Base-by-base conservation (phyloP, 2,797 vertebrate species). In the Bradypus variegatus region DNA sequence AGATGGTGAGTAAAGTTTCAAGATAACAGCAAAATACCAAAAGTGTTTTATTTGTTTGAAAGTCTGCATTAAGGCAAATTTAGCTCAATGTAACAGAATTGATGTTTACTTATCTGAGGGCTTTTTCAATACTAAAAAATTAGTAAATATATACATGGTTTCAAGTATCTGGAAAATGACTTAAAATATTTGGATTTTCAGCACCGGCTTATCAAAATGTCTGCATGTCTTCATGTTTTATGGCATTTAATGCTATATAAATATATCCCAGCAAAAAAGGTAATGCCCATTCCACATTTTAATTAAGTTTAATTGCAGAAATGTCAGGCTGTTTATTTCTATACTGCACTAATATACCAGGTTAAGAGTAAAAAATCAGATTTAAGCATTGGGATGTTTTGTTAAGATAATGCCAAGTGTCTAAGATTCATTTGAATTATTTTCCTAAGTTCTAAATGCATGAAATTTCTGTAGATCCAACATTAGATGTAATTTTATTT, bases 291-390 rank as follows among this genome's bases (percentile, higher is more conserved):
- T 72, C 38, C 81, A 14, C 58, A 77, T 70, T 93, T 90, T 86
- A 33, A 75, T 64, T 84, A 45, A 85, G 36, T 64, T 89, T 33
- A 70, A 73, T 94, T 94, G 75, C 27, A 91, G 38, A 69, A 86
- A 78, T 81, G 8, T 36, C 25, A 79, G 19, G 2, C 45, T 89
- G 1, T 77, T 18, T 83, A 18, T 50, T 10, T 77, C 45, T 67
- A 65, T 2, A 14, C 10, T 90, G 45, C 3, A 21, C 29, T 87
- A 69, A 78, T 8, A 53, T 69, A 38, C 6, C n/a, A 89, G 16
- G 8, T 73, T 82, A 64, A 67, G 27, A 91, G 60, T 72, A 50
- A 64, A 91, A 67, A 29, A 38, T 65, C 8, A 72, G 1, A 77
- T 53, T 53, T 13, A 38, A 16, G 23, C 8, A 76, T 31, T 27